Evolutionary conservation across 2,113 vertebrate genomes (phyloP).

Genomic region (Xiphophorus maculatus): DNA sequence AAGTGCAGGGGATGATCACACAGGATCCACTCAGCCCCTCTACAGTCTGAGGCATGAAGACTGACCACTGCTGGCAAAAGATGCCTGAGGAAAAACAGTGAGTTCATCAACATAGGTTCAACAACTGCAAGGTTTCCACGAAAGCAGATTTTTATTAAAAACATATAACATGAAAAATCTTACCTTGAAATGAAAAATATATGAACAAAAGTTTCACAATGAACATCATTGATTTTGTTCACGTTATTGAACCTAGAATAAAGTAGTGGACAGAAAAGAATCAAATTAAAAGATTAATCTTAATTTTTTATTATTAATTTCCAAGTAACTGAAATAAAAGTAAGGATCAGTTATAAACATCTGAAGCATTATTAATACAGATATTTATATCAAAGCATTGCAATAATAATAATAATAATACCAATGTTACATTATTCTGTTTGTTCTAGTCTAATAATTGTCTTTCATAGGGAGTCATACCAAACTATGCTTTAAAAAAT

Average conservation of each 20-base stretch:
- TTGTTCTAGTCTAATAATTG: not conserved
- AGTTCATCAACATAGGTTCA: not conserved
- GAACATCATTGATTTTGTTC: slow-evolving; percentile 42
- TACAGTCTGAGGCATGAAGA: slow-evolving; percentile 48
- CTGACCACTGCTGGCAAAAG: slow-evolving; percentile 38
- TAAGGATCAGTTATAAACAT: not conserved
- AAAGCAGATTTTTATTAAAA: not conserved
- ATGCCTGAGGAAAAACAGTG: slow-evolving; percentile 40
- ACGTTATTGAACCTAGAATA: slow-evolving; percentile 1
- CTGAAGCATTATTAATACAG: not conserved
- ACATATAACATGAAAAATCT: not conserved
- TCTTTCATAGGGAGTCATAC: not conserved
- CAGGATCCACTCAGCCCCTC: slow-evolving; percentile 66
- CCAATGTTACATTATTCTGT: not conserved
- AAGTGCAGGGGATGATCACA: slow-evolving; percentile 61
- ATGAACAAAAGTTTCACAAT: slow-evolving; percentile 41
- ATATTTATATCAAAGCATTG: not conserved
- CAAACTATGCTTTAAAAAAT: not conserved
- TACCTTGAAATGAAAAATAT: slow-evolving; percentile 64
- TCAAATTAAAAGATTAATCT: not conserved
- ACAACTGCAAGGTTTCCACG: not conserved
- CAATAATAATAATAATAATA: not conserved
- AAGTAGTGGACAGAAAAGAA: not conserved
- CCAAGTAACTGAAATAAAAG: not conserved
- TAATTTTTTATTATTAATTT: not conserved